Evolutionary conservation across 2,888 invertebrate species (phyloP), one percentile per base, ranked within the genome.

Genomic region (Sesia apiformis): DNA sequence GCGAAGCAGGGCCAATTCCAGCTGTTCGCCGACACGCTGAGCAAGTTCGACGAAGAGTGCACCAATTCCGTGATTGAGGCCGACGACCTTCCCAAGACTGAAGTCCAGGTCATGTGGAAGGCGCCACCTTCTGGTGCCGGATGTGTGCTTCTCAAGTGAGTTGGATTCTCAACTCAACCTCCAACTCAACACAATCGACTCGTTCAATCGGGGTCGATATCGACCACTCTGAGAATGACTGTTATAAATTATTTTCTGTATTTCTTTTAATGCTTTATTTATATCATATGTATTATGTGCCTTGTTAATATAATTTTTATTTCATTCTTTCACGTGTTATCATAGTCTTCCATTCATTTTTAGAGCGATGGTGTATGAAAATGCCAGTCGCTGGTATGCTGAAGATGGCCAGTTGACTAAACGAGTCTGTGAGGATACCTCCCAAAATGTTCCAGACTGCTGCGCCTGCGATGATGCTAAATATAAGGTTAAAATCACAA

Each of bases 381-480:
- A 94, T 64, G 84, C 91, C 3, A 92, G 93, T 52, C 91, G 92
- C 6, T 98, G 98, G 98, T 98, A 93, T 80, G 94, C 96, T 58
- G 97, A 97, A 70, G 97, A 97, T 72, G 96, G 96, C 0, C 92
- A 92, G 61, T 87, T 98, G 53, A 94, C 94, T 6, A 91, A 92
- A 71, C 93, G 93, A 42, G 89, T 98, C 53, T 98, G 98, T 73
- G 95, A 95, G 70, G 91, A 92, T 81, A 94, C 92, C 63, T 91
- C 90, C 62, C 90, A 90, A 53, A 90, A 91, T 56, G 89, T 89
- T 53, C 87, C 84, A 3, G 82, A 90, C 55, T 97, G 97, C 83
- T 97, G 97, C 83, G 97, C 98, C 5, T 98, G 98, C 77, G 97
- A 98, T 72, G 97, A 98, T 73, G 99, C 98, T 57, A 97, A 97